Percentiles rank a stretch among this genome's conserved stretches.
Evolutionary conservation across 2,888 invertebrate species (phyloP).

Genomic region (Scaptomyza parva): DNA sequence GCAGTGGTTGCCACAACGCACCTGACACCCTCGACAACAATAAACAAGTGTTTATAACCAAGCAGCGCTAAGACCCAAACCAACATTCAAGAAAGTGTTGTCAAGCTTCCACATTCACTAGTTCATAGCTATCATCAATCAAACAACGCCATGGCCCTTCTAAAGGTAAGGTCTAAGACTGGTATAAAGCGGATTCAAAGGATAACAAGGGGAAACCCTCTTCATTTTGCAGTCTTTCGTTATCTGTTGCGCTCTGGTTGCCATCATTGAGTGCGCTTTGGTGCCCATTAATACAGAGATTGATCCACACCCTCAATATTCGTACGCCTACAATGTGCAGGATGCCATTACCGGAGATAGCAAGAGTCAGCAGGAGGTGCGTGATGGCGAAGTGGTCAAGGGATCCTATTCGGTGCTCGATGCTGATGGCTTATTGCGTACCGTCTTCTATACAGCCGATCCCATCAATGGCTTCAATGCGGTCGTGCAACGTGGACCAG

Average conservation of each 20-base stretch:
- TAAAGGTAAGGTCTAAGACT: constrained; percentile 54
- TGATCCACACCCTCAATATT: constrained; percentile 81
- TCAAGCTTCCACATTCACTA: constrained; percentile 23
- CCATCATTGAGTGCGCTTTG: constrained; percentile 54
- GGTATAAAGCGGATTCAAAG: neutral
- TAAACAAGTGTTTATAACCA: constrained; percentile 63
- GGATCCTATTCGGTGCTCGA: constrained; percentile 84
- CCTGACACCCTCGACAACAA: constrained; percentile 22
- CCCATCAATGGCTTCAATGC: constrained; percentile 84
- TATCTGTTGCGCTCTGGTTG: constrained; percentile 54
- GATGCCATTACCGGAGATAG: constrained; percentile 84
- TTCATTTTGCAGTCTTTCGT: constrained; percentile 34
- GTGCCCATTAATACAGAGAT: constrained; percentile 65
- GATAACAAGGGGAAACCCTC: neutral
- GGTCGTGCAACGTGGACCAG: constrained; percentile 87
- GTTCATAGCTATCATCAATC: constrained; percentile 4
- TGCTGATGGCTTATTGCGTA: constrained; percentile 83
- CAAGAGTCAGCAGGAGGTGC: constrained; percentile 83
- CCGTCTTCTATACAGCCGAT: constrained; percentile 84
- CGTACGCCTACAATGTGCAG: constrained; percentile 83
- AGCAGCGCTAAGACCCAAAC: constrained; percentile 16
- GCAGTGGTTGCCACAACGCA: constrained; percentile 65
- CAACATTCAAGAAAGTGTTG: constrained; percentile 63
- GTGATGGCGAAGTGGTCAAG: constrained; percentile 84
- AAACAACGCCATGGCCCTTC: constrained; percentile 50